phyloP scores from a whole-genome alignment of 1,140 invertebrate genomes.

The Battus philenor region DNA sequence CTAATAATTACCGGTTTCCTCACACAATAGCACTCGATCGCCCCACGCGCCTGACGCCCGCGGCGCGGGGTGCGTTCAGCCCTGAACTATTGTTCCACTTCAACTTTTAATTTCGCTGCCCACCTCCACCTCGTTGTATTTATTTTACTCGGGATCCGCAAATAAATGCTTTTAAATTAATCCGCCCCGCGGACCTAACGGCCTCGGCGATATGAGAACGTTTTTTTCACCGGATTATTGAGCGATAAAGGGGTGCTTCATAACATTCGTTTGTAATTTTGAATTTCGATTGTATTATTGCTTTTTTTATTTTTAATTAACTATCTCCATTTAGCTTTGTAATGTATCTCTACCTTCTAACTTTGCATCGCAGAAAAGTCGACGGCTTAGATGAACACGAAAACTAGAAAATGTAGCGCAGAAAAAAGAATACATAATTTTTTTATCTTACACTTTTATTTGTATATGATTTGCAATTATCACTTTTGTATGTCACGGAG shows the following conservation, averaged over 20 bases:
- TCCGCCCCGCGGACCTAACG: conserved; percentile 22
- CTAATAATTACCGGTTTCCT: conserved; percentile 18
- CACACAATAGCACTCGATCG: conserved; percentile 15
- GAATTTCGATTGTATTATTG: too few relatives aligned
- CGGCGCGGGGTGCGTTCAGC: conserved; percentile 9
- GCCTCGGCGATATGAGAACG: conserved; percentile 17
- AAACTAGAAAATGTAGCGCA: too few relatives aligned
- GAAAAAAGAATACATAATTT: too few relatives aligned
- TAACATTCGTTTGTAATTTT: too few relatives aligned
- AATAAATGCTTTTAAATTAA: conserved; percentile 28
- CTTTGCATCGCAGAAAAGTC: too few relatives aligned
- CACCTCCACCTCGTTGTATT: conserved; percentile 25
- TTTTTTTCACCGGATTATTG: conserved; percentile 19
- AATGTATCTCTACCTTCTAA: too few relatives aligned
- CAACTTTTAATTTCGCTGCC: conserved; percentile 26
- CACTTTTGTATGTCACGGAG: too few relatives aligned
- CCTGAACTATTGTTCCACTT: conserved; percentile 25
- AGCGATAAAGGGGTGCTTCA: conserved; percentile 5
- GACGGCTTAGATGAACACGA: too few relatives aligned
- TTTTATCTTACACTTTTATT: too few relatives aligned
- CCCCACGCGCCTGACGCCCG: conserved; percentile 15
- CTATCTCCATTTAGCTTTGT: too few relatives aligned
- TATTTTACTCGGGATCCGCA: conserved; percentile 24
- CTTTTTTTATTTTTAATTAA: too few relatives aligned
- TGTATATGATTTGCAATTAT: too few relatives aligned